Evolutionary conservation across 2,888 invertebrate species (phyloP).

Genomic region (Hydrotaea cyrtoneurina): DNA sequence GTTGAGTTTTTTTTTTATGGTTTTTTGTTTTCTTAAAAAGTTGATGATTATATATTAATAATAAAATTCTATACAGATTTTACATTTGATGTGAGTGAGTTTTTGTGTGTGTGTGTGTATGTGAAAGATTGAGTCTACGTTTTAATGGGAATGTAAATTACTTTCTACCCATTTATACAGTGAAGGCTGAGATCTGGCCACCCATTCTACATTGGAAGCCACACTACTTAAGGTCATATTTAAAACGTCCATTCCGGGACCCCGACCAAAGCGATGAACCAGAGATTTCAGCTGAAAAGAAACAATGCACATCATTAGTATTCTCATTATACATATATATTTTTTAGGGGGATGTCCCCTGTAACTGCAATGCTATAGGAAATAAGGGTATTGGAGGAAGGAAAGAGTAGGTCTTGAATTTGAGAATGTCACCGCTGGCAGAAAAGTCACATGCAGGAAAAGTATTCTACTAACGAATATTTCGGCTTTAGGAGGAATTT

Average conservation of each 20-base stretch:
- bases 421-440: too few species aligned
- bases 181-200: slow-evolving; percentile 79
- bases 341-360: too few species aligned
- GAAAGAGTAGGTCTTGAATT: too few species aligned
- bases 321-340: too few species aligned
- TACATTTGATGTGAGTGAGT: slow-evolving; percentile 52
- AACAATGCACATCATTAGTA: not conserved
- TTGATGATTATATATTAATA: slow-evolving; percentile 41
- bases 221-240: slow-evolving; percentile 81
- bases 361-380: too few species aligned
- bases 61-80: slow-evolving; percentile 63
- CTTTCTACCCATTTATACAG: slow-evolving; percentile 81
- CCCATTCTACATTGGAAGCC: slow-evolving; percentile 81
- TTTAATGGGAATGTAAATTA: slow-evolving; percentile 78
- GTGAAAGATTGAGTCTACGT: slow-evolving; percentile 49
- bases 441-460: too few species aligned
- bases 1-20: slow-evolving; percentile 3
- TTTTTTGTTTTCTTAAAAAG: slow-evolving; percentile 43
- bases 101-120: not conserved
- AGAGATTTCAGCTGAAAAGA: slow-evolving; percentile 79
- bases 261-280: slow-evolving; percentile 81
- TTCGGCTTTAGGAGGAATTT: too few species aligned
- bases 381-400: too few species aligned
- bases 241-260: slow-evolving; percentile 80
- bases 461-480: too few species aligned